Base-by-base conservation (phyloP, 2,113 vertebrate species). In the Numida meleagris region DNA sequence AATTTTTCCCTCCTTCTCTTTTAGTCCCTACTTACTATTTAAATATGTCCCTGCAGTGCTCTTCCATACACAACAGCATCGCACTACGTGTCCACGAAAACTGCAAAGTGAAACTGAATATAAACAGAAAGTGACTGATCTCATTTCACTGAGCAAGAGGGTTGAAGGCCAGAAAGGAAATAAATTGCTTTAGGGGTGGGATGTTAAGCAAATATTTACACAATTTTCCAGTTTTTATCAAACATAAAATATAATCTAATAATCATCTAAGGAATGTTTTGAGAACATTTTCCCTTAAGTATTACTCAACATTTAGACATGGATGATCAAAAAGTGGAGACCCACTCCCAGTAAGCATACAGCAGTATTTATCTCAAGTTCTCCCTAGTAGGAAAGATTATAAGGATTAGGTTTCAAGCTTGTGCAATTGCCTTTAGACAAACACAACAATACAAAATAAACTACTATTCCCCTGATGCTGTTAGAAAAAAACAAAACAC, bases 231-330 rank as follows among this genome's bases (percentile, higher is more conserved):
- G 82, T 95, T 97, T 94, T 97, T 95, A 96, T 96, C 91, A 95
- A 97, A 97, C 88, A 86, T 93, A 96, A 96, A 96, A 94, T 96
- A 95, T 95, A 96, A 95, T 95, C 94, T 97, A 97, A 96, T 95
- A 96, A 97, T 96, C 79, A 95, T 96, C 95, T 95, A 96, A 95
- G 94, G 95, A 95, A 95, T 95, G 91, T 95, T 96, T 96, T 96
- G 94, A 95, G 94, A 96, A 95, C 95, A 86, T 93, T 93, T 67
- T 96, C 91, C 89, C 94, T 93, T 81, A 94, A 95, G 94, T 96
- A 97, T 97, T 96, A 95, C 89, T 95, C 95, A 97, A 91, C 82
- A 77, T 95, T 94, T 91, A 95, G 87, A 96, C 89, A 95, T 48
- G 76, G 91, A 93, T 90, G 94, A 96, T 93, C 94, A 97, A 94